phyloP scores from a whole-genome alignment of 37 sponge, comb jelly and placozoan species.

The Crambe crambe region DNA sequence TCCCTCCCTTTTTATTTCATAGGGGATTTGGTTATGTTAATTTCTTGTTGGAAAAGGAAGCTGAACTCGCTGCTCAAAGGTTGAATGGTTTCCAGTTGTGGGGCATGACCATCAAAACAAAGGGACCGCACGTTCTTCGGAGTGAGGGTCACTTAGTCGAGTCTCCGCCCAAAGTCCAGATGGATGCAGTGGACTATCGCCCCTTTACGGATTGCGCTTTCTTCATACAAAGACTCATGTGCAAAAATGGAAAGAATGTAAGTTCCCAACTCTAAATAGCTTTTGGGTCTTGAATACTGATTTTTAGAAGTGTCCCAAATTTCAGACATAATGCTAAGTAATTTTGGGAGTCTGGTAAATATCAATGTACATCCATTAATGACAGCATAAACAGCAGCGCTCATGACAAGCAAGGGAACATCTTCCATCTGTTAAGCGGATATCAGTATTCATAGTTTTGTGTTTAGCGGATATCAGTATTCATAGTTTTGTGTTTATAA shows the following conservation, averaged over 20 bases:
- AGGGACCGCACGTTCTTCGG: constrained; percentile 58
- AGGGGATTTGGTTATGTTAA: constrained; percentile 79
- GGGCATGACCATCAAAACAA: constrained; percentile 51
- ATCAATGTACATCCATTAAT: no score
- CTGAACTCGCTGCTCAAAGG: constrained; percentile 63
- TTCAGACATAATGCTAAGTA: no score
- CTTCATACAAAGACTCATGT: constrained; percentile 47
- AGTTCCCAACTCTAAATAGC: no score
- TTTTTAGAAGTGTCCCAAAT: no score
- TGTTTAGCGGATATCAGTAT: no score
- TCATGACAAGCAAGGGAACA: no score
- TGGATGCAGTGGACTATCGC: constrained; percentile 36
- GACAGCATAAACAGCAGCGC: no score
- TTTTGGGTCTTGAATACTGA: no score
- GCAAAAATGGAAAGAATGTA: constrained; percentile 52
- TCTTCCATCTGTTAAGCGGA: no score
- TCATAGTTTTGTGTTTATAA: no score
- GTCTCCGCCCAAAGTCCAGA: background rate
- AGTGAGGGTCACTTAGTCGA: constrained; percentile 26
- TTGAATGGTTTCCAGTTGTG: constrained; percentile 4
- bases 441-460: no score
- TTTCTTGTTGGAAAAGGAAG: constrained; percentile 30
- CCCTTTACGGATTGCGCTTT: constrained; percentile 86
- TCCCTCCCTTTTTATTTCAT: background rate
- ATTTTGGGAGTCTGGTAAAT: no score